These are phyloP conservation scores for Apeltes quadracus DNA, from an alignment of 2,113 vertebrate genomes.

Conservation along the genomic window DNA sequence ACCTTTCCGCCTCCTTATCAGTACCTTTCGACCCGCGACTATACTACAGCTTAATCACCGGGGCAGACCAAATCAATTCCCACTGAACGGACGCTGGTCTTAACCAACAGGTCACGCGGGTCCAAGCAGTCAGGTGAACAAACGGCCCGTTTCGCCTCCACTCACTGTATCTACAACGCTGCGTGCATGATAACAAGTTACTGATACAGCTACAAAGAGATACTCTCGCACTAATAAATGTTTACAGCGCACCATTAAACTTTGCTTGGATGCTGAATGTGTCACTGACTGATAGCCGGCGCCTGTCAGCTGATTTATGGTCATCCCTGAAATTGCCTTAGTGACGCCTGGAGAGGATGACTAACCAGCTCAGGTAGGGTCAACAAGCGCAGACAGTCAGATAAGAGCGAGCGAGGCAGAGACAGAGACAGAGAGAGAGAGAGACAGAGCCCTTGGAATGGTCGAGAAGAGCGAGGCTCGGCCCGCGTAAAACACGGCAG, in stretches of 20 bases:
- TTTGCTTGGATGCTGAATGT: conserved; percentile 80
- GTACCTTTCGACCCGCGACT: conserved; percentile 29
- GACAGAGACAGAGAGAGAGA: conserved; percentile 54
- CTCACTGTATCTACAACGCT: conserved; percentile 53
- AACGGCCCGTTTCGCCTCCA: conserved; percentile 50
- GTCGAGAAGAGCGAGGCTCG: conserved; percentile 61
- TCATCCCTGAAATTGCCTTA: conserved; percentile 71
- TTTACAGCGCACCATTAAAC: conserved; percentile 81
- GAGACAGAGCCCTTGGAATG: conserved; percentile 60
- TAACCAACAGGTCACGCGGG: conserved; percentile 48
- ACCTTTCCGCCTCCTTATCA: conserved; percentile 66
- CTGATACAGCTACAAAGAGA: conserved; percentile 61
- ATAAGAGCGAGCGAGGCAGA: conserved; percentile 59
- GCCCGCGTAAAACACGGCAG: conserved; percentile 64
- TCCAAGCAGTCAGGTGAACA: conserved; percentile 33
- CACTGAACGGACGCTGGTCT: conserved; percentile 29
- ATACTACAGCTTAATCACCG: conserved; percentile 46
- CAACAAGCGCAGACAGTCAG: conserved; percentile 65
- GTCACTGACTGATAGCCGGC: conserved; percentile 72
- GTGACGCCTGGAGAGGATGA: conserved; percentile 75
- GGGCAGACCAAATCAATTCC: conserved; percentile 48
- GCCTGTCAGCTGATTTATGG: conserved; percentile 76
- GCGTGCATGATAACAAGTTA: conserved; percentile 64
- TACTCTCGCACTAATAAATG: conserved; percentile 75
- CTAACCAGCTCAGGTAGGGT: conserved; percentile 68